Evolutionary conservation across 2,888 invertebrate species (phyloP).

Genomic region (Mongoloraphidia duomilia): DNA sequence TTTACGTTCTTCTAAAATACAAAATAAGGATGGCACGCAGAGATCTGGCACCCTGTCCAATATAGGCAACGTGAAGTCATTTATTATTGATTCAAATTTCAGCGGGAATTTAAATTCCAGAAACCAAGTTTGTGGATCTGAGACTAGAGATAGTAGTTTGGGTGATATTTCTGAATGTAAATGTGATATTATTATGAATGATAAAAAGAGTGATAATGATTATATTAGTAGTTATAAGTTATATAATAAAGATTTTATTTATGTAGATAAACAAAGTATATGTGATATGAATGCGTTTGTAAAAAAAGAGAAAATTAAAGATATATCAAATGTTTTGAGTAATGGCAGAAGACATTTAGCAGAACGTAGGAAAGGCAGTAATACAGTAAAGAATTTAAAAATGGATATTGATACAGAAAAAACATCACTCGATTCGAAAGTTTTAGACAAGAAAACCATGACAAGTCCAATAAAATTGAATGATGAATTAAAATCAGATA

Average conservation of each 20-base stretch:
- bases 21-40: not conserved
- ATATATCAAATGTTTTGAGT: slow-evolving; percentile 17
- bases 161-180: slow-evolving; percentile 23
- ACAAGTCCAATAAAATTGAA: not conserved
- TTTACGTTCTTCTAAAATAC: slow-evolving; percentile 19
- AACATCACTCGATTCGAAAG: not conserved
- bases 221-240: slow-evolving; percentile 29
- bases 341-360: slow-evolving; percentile 2
- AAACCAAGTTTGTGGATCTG: slow-evolving; percentile 18
- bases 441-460: not conserved
- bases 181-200: slow-evolving; percentile 21
- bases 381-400: too few species aligned
- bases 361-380: not conserved
- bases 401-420: too few species aligned
- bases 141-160: slow-evolving; percentile 20
- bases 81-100: not conserved
- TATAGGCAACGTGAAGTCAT: not conserved
- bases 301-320: slow-evolving; percentile 17
- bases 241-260: slow-evolving; percentile 24
- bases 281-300: slow-evolving; percentile 25
- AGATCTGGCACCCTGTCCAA: not conserved
- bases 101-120: too few species aligned
- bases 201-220: slow-evolving; percentile 26
- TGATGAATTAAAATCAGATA: not conserved
- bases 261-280: slow-evolving; percentile 22